These are phyloP conservation scores for Lamellibrachia luymesi DNA, from an alignment of 1,140 invertebrate species.

Conservation along the genomic window DNA sequence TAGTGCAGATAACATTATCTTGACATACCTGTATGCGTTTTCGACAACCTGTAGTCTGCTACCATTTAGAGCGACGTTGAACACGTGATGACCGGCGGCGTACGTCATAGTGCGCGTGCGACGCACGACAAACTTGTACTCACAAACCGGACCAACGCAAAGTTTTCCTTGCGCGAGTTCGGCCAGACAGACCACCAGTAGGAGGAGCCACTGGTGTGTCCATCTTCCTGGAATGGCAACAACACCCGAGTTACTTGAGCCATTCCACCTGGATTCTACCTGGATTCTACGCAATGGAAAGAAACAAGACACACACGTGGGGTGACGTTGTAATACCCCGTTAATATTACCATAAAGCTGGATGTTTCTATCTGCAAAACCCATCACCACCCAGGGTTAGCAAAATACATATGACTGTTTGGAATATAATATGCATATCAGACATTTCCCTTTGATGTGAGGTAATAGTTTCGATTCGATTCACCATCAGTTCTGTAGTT, in stretches of 20 bases:
- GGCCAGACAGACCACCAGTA: background rate
- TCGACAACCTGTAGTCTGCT: background rate
- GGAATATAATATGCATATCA: no score
- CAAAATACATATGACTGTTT: no score
- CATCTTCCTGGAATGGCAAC: background rate
- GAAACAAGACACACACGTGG: no score
- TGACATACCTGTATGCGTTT: background rate
- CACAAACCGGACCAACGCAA: background rate
- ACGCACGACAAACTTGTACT: conserved; percentile 8
- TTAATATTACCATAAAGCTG: no score
- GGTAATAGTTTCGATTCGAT: no score
- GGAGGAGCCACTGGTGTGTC: background rate
- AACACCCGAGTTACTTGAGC: background rate
- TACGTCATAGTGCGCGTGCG: conserved; percentile 5
- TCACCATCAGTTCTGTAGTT: no score
- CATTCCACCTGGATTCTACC: background rate
- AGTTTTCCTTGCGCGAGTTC: background rate
- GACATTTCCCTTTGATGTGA: no score
- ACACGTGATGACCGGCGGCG: background rate
- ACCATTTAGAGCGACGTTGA: background rate
- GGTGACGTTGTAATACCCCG: no score
- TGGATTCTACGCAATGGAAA: no score
- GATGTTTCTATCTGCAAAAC: no score
- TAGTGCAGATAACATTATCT: background rate
- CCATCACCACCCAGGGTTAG: no score